phyloP scores from a whole-genome alignment of 2,888 invertebrate species.

The Drosophila pseudotakahashii region DNA sequence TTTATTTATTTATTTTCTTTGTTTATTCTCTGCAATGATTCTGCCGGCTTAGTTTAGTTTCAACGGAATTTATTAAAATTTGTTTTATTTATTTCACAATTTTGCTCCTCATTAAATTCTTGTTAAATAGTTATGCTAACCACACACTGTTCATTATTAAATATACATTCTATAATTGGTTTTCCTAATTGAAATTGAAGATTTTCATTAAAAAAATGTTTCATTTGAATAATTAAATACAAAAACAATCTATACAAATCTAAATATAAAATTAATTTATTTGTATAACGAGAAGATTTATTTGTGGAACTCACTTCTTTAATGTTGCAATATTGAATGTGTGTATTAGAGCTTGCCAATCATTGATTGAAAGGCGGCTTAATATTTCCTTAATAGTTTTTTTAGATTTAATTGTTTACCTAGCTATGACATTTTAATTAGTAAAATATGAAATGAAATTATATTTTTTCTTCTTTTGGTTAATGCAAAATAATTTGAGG shows the following conservation, averaged over 20 bases:
- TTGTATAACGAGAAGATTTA: neutral
- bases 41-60: neutral
- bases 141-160: neutral
- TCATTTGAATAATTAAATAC: neutral
- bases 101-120: neutral
- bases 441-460: neutral
- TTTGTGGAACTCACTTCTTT: neutral
- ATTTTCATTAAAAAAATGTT: neutral
- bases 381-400: neutral
- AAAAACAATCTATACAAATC: neutral
- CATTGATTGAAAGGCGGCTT: neutral
- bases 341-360: neutral
- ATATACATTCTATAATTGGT: neutral
- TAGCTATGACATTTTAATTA: neutral
- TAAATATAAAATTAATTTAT: neutral
- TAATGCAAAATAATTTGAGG: constrained; percentile 2
- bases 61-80: constrained; percentile 7
- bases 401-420: neutral
- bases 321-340: neutral
- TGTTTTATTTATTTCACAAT: neutral
- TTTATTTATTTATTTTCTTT: constrained; percentile 13
- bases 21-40: constrained; percentile 3
- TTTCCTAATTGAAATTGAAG: neutral
- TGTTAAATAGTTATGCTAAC: neutral
- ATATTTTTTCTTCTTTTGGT: neutral